Evolutionary conservation across 1,140 invertebrate genomes (phyloP).

Genomic region (Papilio dardanus): DNA sequence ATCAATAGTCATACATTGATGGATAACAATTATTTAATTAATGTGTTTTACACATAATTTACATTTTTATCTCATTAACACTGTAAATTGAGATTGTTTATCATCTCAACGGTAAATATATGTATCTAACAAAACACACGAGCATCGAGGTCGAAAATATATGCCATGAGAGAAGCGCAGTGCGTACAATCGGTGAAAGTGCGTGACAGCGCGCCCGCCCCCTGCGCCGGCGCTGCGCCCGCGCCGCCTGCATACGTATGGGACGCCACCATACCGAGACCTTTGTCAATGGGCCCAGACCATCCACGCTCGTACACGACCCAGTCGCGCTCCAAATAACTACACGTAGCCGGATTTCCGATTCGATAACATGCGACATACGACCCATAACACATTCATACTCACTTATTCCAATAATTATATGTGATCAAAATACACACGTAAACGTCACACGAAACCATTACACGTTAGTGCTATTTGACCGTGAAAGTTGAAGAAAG

Average conservation of each 20-base stretch:
- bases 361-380: slow-evolving; percentile 39
- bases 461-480: slow-evolving; percentile 20
- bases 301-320: slow-evolving; percentile 62
- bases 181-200: slow-evolving; percentile 65
- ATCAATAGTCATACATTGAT: neutral
- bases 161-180: slow-evolving; percentile 67
- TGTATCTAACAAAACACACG: slow-evolving; percentile 16
- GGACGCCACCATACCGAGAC: slow-evolving; percentile 58
- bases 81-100: neutral
- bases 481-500: slow-evolving; percentile 24
- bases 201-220: slow-evolving; percentile 44
- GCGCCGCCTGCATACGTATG: slow-evolving; percentile 55
- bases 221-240: slow-evolving; percentile 47
- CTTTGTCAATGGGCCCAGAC: slow-evolving; percentile 66
- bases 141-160: slow-evolving; percentile 59
- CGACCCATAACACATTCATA: neutral
- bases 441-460: neutral
- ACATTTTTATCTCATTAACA: neutral
- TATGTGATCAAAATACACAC: slow-evolving; percentile 3
- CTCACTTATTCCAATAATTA: neutral
- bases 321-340: slow-evolving; percentile 59
- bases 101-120: slow-evolving; percentile 27
- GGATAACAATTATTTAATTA: neutral
- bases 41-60: neutral
- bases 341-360: slow-evolving; percentile 64